phyloP scores from a whole-genome alignment of 2,797 vertebrate genomes.

The Microctenopoma stevenorrisi region DNA sequence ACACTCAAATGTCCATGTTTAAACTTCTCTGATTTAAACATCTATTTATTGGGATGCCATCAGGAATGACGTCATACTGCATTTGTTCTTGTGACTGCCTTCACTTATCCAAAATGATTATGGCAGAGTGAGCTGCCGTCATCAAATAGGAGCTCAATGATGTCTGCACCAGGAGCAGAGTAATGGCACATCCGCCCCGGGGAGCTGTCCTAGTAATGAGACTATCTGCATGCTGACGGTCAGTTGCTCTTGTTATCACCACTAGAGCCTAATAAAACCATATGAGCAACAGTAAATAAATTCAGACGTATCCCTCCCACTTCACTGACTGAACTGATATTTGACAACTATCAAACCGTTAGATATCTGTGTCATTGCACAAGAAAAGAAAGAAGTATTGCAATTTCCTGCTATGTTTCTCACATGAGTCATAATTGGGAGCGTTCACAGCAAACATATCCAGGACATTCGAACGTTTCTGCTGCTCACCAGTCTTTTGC shows the following conservation, averaged over 20 bases:
- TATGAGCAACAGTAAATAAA: slow-evolving; percentile 27
- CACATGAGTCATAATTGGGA: slow-evolving; percentile 34
- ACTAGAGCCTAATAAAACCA: slow-evolving; percentile 43
- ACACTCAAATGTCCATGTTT: no score
- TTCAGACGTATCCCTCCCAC: slow-evolving; percentile 17
- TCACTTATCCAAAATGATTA: slow-evolving; percentile 9
- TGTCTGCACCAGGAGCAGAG: slow-evolving; percentile 6
- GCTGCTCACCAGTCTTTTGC: slow-evolving; percentile 50
- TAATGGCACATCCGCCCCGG: slow-evolving; percentile 39
- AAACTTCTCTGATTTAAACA: no score
- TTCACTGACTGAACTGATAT: slow-evolving; percentile 16
- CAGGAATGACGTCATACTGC: not conserved
- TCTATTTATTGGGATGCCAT: no score
- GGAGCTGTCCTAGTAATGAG: slow-evolving; percentile 50
- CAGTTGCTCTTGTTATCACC: slow-evolving; percentile 58
- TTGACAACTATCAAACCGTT: slow-evolving; percentile 33
- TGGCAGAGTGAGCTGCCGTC: not conserved
- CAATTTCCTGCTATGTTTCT: not conserved
- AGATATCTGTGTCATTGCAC: no score
- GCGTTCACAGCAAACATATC: slow-evolving; percentile 19
- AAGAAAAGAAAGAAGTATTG: not conserved
- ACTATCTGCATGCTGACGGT: slow-evolving; percentile 64
- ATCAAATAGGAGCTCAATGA: slow-evolving; percentile 31
- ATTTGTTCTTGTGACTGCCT: not conserved
- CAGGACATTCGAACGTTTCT: slow-evolving; percentile 22